Evolutionary conservation across 2,113 vertebrate genomes (phyloP).

Genomic region (Sinocyclocheilus anshuiensis): DNA sequence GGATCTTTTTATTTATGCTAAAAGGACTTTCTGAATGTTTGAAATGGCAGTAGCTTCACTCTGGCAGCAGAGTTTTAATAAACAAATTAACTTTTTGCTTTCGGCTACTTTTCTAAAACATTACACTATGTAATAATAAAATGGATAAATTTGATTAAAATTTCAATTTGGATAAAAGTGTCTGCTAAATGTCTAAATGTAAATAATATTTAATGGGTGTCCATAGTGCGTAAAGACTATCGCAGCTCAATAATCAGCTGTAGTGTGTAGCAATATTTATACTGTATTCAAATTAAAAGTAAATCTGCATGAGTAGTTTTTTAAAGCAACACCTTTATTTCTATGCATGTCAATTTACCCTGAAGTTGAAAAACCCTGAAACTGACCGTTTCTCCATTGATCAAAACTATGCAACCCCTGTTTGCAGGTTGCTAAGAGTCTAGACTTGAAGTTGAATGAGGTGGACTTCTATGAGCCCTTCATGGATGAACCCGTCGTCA

Average conservation of each 20-base stretch:
- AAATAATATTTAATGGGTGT: not conserved
- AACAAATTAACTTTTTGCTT: not conserved
- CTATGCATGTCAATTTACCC: not conserved
- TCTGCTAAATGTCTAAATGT: no score
- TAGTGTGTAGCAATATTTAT: not conserved
- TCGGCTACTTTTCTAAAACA: not conserved
- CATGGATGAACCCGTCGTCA: conserved; percentile 81
- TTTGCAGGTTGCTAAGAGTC: conserved; percentile 38
- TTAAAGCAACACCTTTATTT: not conserved
- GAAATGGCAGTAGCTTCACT: not conserved
- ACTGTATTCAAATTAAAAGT: not conserved
- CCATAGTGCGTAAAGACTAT: not conserved
- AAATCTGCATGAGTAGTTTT: not conserved
- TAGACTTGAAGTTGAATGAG: conserved; percentile 72
- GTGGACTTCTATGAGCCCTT: conserved; percentile 91
- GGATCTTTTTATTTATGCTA: not conserved
- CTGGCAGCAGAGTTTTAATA: no score
- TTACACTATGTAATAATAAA: no score
- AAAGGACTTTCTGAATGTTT: no score
- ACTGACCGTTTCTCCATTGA: not conserved
- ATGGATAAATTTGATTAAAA: no score
- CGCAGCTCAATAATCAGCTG: not conserved
- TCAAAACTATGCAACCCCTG: not conserved
- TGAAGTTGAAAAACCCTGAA: not conserved
- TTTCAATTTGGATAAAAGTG: no score